Base-by-base conservation (phyloP, 2,888 invertebrate genomes). In the Luperina nickerlii region DNA sequence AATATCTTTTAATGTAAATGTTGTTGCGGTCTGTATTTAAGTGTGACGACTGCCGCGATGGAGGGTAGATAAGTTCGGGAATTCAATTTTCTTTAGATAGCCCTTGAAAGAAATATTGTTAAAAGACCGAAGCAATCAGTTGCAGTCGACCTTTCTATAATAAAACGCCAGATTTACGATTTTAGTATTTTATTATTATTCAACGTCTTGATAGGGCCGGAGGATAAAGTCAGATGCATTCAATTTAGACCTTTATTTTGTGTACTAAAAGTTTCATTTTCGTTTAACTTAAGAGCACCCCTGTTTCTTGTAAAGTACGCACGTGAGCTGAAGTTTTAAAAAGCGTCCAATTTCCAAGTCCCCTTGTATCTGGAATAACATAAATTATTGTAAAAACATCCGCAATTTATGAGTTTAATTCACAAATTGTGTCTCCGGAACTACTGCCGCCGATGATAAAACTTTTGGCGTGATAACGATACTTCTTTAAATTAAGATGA, bases 311-410 rank as follows among this genome's bases (percentile, higher is more conserved):
- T 76, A 84, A 87, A 87, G 90, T 87, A 86, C 82, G 85, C 82
- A 91, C 92, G 91, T 90, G 91, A 92, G 82, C 77, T 82, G 88
- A 86, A 89, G 83, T 83, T 83, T 78, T 81, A 89, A 87, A 85
- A 89, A 81, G 83, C 82, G 79, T 80, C 84, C 84, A 82, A 83
- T 83, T 84, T 76, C 76, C 83, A 78, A 83, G 69, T 79, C 74
- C 78, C 71, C 78, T 70, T 70, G 81, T 81, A 84, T 86, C 90
- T 87, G 66, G 76, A 78, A 87, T 78, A 82, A 82, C 79, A 89
- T 87, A 88, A 85, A 85, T 88, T 87, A 81, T 89, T 83, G 78
- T 84, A 71, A 81, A 82, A 83, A 85, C 84, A 84, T 83, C 77
- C 78, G 65, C 54, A 81, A 84, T 88, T 82, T 86, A 87, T 84